These are phyloP conservation scores for Meriones unguiculatus DNA, from an alignment of 2,113 vertebrate genomes.

Conservation along the genomic window DNA sequence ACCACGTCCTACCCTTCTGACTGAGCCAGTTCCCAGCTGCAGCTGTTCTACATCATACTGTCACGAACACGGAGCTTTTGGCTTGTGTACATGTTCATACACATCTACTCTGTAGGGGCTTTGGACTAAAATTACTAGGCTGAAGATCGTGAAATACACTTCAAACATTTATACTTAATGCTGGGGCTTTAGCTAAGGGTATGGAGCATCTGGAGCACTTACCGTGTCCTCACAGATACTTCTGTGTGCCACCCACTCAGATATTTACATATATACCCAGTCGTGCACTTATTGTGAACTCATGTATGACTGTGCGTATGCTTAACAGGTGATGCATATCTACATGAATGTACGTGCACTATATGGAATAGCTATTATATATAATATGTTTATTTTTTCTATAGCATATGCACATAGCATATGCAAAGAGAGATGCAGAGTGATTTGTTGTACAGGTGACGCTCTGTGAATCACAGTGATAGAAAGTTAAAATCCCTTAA, in stretches of 20 bases:
- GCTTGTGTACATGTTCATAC: background rate
- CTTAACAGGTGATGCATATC: background rate
- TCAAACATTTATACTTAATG: background rate
- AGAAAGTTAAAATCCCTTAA: background rate
- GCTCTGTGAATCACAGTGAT: background rate
- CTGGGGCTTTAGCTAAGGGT: background rate
- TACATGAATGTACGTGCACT: background rate
- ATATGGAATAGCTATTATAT: background rate
- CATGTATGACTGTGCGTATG: no score
- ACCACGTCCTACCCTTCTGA: rapidly evolving
- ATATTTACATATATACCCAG: background rate
- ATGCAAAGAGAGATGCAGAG: background rate
- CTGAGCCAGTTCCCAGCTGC: background rate
- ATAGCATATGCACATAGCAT: rapidly evolving
- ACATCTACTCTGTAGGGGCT: background rate
- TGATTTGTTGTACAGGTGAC: background rate
- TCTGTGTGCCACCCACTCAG: background rate
- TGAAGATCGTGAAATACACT: background rate
- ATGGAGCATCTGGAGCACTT: background rate
- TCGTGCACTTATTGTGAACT: no score
- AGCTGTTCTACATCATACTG: background rate
- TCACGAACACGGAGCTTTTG: background rate
- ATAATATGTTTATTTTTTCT: background rate
- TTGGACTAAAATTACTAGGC: background rate
- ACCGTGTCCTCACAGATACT: background rate